These are phyloP conservation scores for Periophthalmodon schlosseri DNA, from an alignment of 2,113 vertebrate species.

Conservation along the genomic window DNA sequence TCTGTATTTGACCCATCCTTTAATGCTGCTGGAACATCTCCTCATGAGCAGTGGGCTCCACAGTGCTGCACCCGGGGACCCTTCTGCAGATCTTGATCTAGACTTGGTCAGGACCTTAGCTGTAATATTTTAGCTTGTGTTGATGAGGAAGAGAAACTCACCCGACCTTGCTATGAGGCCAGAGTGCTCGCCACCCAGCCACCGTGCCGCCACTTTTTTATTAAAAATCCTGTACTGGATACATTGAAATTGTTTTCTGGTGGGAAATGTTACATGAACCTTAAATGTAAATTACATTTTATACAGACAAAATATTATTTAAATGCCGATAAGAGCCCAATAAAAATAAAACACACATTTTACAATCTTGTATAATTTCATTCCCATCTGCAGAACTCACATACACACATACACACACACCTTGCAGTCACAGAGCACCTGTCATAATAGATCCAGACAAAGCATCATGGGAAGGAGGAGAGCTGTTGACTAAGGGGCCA, in stretches of 20 bases:
- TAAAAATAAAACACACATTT: background rate
- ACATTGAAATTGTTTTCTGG: no score
- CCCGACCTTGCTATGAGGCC: no score
- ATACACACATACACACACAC: background rate
- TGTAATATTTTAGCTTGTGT: no score
- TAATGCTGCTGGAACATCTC: no score
- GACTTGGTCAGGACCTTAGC: no score
- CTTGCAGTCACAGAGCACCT: slow-evolving; percentile 67
- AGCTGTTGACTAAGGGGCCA: slow-evolving; percentile 50
- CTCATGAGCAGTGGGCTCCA: no score
- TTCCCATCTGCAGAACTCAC: slow-evolving; percentile 6
- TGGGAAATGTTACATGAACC: no score
- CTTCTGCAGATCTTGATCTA: no score
- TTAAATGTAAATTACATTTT: background rate
- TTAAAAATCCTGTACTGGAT: background rate
- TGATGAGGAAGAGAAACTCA: no score
- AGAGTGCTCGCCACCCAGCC: no score
- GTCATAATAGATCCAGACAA: slow-evolving; percentile 78
- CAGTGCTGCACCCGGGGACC: no score
- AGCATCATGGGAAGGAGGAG: slow-evolving; percentile 48
- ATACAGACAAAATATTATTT: background rate
- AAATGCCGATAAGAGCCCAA: background rate
- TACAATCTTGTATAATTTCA: background rate
- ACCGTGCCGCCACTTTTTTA: background rate
- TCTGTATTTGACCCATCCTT: no score